phyloP scores from a whole-genome alignment of 2,797 vertebrate species.

The Neoniphon sammara region DNA sequence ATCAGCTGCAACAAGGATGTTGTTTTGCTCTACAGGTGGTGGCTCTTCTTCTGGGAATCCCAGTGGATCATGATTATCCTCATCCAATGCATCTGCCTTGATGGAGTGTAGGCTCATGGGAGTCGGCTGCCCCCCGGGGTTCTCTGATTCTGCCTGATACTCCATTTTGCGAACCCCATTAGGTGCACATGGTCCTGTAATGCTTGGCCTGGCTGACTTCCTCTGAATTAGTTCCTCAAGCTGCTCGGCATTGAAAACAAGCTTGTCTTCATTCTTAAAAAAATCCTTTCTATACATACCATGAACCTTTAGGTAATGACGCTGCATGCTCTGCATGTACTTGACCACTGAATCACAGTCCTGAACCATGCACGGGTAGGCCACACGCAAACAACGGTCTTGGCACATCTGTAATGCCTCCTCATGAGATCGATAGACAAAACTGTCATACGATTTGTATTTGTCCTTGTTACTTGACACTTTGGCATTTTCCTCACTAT shows the following conservation, averaged over 20 bases:
- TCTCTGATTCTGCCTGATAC: constrained; percentile 76
- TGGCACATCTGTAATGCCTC: constrained; percentile 97
- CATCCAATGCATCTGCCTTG: constrained; percentile 59
- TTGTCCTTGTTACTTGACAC: not conserved
- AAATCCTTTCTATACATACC: constrained; percentile 83
- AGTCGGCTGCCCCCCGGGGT: constrained; percentile 57
- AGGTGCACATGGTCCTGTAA: constrained; percentile 56
- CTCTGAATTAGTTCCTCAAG: constrained; percentile 85
- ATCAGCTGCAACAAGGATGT: constrained; percentile 76
- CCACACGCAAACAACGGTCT: constrained; percentile 86
- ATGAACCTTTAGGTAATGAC: constrained; percentile 92
- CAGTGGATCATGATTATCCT: constrained; percentile 55
- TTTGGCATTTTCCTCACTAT: constrained; percentile 9
- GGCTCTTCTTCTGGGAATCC: constrained; percentile 67
- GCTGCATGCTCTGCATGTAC: constrained; percentile 88
- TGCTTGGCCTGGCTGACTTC: constrained; percentile 77
- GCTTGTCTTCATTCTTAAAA: constrained; percentile 79
- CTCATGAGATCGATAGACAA: constrained; percentile 87
- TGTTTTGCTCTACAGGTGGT: constrained; percentile 68
- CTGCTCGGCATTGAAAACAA: constrained; percentile 84
- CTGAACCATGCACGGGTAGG: constrained; percentile 96
- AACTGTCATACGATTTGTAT: not conserved
- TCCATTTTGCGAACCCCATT: constrained; percentile 80
- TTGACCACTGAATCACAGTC: constrained; percentile 93
- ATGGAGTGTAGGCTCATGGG: constrained; percentile 77